These are phyloP conservation scores for Tragelaphus buxtoni DNA, from an alignment of 2,113 vertebrate genomes.

Conservation along the genomic window DNA sequence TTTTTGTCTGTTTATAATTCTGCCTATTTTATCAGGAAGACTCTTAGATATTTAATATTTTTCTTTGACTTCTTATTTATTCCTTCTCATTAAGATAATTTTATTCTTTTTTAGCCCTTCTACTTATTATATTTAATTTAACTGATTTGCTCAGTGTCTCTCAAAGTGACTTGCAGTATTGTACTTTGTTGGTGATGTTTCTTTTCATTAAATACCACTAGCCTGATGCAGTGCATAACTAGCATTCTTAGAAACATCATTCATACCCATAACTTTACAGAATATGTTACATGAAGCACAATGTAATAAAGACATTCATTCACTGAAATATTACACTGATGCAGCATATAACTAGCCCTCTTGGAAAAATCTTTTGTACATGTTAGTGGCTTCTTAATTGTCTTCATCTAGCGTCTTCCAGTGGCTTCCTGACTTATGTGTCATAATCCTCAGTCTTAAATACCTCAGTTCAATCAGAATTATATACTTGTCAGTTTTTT, in stretches of 20 bases:
- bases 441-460: neutral
- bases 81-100: neutral
- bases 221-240: neutral
- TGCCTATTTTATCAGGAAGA: neutral
- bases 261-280: neutral
- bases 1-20: neutral
- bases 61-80: neutral
- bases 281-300: neutral
- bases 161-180: neutral
- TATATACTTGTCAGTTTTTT: neutral
- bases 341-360: neutral
- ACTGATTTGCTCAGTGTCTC: neutral
- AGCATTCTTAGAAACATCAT: neutral
- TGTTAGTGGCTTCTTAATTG: neutral
- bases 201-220: neutral
- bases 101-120: neutral
- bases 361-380: neutral
- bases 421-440: neutral
- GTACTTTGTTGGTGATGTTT: neutral
- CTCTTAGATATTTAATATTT: neutral
- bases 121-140: neutral
- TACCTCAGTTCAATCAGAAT: neutral
- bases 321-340: neutral
- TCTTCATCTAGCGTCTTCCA: neutral
- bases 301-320: neutral